These are phyloP conservation scores for Geococcyx californianus DNA, from an alignment of 2,113 vertebrate species.

Conservation along the genomic window DNA sequence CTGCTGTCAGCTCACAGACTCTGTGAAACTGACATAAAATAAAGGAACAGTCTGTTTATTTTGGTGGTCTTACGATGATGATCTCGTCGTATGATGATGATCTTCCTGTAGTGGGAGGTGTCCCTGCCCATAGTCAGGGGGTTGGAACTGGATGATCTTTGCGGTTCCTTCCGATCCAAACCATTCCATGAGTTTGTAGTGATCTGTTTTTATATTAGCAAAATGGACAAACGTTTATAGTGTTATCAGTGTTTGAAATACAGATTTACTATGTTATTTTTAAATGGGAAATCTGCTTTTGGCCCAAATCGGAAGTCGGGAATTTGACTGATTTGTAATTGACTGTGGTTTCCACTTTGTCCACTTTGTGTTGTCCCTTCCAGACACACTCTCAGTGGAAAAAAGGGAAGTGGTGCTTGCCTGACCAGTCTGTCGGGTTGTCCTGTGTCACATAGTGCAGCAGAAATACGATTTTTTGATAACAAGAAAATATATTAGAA, in stretches of 20 bases:
- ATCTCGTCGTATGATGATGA: no score
- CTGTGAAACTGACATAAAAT: background rate
- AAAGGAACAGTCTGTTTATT: background rate
- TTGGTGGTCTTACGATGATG: background rate
- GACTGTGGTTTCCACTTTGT: background rate
- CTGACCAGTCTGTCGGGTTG: background rate
- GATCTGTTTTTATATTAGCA: background rate
- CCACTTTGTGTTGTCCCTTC: no score
- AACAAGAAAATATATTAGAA: background rate
- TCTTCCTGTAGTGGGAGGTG: no score
- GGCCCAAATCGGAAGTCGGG: background rate
- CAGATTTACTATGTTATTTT: background rate
- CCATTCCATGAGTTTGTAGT: no score
- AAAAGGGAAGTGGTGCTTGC: background rate
- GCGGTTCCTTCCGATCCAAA: no score
- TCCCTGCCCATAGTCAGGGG: no score
- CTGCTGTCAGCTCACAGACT: background rate
- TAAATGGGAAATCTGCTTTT: background rate
- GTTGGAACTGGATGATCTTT: no score
- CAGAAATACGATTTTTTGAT: background rate
- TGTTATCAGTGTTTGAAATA: background rate
- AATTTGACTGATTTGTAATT: background rate
- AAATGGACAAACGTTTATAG: background rate
- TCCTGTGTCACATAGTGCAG: background rate
- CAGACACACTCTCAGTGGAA: background rate